A percentile compares a stretch with the other conserved stretches of the same genome.
These are phyloP conservation scores for Macrophya alboannulata DNA, from an alignment of 2,888 invertebrate species.

Conservation along the genomic window DNA sequence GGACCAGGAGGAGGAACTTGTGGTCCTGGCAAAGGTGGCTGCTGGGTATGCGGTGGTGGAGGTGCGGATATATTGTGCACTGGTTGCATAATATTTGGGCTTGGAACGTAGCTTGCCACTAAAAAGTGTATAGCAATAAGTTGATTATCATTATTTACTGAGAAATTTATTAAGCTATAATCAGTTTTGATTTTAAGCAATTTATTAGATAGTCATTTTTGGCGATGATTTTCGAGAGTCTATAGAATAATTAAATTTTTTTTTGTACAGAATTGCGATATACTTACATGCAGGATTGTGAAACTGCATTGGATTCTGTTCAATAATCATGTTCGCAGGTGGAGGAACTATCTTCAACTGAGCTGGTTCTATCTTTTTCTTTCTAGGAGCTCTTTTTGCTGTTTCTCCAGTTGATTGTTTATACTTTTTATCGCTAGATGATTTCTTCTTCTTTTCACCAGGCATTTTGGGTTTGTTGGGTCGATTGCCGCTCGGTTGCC, in stretches of 20 bases:
- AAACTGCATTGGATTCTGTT: conserved; percentile 69
- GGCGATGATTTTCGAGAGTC: neutral
- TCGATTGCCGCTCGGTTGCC: conserved; percentile 78
- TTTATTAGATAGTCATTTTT: neutral
- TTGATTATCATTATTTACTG: conserved; percentile 16
- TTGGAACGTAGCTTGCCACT: conserved; percentile 71
- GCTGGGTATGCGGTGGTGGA: conserved; percentile 56
- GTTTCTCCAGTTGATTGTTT: conserved; percentile 56
- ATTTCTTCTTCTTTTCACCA: conserved; percentile 71
- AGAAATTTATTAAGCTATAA: neutral
- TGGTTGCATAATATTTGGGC: conserved; percentile 71
- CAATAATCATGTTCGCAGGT: conserved; percentile 67
- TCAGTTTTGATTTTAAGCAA: neutral
- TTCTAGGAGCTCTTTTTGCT: conserved; percentile 63
- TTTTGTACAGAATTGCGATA: neutral
- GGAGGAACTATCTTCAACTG: conserved; percentile 65
- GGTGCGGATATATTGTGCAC: conserved; percentile 68
- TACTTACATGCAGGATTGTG: conserved; percentile 71
- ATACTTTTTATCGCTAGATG: conserved; percentile 66
- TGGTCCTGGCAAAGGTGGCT: conserved; percentile 56
- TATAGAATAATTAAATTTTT: neutral
- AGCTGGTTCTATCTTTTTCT: conserved; percentile 64
- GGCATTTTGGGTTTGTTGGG: conserved; percentile 74
- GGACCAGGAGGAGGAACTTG: conserved; percentile 58
- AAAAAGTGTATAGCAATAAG: conserved; percentile 52